Conservation (phyloP, 2,113 vertebrate genomes). For the Pungitius pungitius region DNA sequence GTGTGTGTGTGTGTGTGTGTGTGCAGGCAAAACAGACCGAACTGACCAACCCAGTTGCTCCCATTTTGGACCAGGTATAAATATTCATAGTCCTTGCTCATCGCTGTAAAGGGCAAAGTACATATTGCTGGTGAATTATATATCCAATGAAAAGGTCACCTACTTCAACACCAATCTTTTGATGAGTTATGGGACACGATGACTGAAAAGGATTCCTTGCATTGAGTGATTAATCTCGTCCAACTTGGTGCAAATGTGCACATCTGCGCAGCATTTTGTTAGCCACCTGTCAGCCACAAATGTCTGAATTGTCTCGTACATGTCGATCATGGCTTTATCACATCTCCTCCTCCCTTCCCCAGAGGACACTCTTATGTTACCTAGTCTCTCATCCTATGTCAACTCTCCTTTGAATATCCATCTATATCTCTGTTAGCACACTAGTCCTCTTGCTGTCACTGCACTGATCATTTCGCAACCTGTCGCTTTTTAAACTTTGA, state of each 20-base stretch:
- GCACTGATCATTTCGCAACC: slow-evolving; percentile 43
- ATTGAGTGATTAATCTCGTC: slow-evolving; percentile 34
- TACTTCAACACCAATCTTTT: slow-evolving; percentile 74
- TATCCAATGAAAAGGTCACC: slow-evolving; percentile 79
- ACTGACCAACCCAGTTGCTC: slow-evolving; percentile 52
- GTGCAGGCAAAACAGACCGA: neutral
- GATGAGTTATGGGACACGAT: slow-evolving; percentile 66
- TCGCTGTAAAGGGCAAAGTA: slow-evolving; percentile 78
- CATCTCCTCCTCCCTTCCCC: slow-evolving; percentile 34
- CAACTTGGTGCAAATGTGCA: slow-evolving; percentile 38
- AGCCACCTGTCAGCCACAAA: neutral
- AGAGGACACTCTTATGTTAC: slow-evolving; percentile 25
- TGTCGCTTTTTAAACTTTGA: slow-evolving; percentile 54
- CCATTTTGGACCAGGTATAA: slow-evolving; percentile 63
- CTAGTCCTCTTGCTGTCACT: slow-evolving; percentile 47
- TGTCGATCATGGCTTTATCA: slow-evolving; percentile 7
- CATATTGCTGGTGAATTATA: slow-evolving; percentile 80
- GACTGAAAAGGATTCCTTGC: slow-evolving; percentile 41
- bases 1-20: neutral
- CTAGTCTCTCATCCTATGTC: slow-evolving; percentile 31
- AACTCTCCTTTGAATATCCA: slow-evolving; percentile 42
- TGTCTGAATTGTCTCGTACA: slow-evolving; percentile 5
- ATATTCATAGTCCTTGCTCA: slow-evolving; percentile 74
- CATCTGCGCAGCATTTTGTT: slow-evolving; percentile 22
- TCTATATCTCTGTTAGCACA: slow-evolving; percentile 42